phyloP scores from a whole-genome alignment of 2,113 vertebrate species.

The Anhinga anhinga region DNA sequence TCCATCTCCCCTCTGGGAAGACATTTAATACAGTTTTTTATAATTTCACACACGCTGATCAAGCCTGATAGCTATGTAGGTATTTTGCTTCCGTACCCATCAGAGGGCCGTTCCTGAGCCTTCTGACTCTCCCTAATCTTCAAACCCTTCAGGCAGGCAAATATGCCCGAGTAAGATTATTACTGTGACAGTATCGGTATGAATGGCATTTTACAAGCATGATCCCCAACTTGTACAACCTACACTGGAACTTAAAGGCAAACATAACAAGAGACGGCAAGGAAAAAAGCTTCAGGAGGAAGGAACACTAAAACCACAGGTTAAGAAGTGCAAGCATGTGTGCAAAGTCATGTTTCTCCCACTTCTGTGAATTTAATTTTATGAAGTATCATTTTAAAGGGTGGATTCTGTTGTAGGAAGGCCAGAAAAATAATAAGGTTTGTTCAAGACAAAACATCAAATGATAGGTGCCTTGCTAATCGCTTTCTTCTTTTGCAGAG shows the following conservation, averaged over 20 bases:
- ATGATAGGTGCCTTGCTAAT: background rate
- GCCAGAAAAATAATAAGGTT: background rate
- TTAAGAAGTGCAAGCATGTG: background rate
- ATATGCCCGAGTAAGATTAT: fast-evolving
- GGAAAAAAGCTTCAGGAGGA: background rate
- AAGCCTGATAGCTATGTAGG: background rate
- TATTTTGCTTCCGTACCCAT: background rate
- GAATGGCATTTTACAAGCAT: background rate
- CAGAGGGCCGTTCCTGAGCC: background rate
- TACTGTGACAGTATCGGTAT: background rate
- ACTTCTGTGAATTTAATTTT: background rate
- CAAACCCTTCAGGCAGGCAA: background rate
- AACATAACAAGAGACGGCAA: background rate
- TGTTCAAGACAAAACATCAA: background rate
- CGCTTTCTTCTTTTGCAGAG: background rate
- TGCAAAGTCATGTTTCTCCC: background rate
- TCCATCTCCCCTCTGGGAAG: background rate
- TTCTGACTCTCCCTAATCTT: background rate
- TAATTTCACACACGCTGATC: background rate
- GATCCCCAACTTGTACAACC: background rate
- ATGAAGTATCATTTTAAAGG: background rate
- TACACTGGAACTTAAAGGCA: background rate
- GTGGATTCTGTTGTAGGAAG: background rate
- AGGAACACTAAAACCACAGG: background rate
- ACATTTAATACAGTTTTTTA: background rate